These are phyloP conservation scores for Crocidura indochinensis DNA, from an alignment of 2,797 vertebrate species.

Conservation along the genomic window DNA sequence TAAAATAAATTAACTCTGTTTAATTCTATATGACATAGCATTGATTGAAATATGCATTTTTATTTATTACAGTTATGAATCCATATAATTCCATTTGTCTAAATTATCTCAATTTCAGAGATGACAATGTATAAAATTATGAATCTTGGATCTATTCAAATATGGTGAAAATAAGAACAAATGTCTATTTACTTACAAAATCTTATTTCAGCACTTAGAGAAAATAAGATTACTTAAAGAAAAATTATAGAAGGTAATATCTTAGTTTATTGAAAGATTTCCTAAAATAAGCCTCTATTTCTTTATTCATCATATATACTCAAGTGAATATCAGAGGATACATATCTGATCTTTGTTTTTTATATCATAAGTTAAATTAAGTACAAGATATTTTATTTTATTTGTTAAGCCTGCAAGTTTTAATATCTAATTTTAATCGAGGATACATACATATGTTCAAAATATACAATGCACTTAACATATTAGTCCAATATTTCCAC, in stretches of 20 bases:
- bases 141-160: slow-evolving; percentile 21
- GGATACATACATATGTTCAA: no score
- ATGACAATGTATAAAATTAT: slow-evolving; percentile 5
- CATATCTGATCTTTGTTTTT: neutral
- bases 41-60: neutral
- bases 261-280: slow-evolving; percentile 32
- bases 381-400: no score
- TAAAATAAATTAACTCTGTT: neutral
- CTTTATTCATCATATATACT: neutral
- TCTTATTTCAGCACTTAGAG: neutral
- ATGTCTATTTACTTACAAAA: slow-evolving; percentile 20
- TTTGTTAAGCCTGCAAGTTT: no score
- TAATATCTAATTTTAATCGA: no score
- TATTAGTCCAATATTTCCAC: no score
- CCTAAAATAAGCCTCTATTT: neutral
- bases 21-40: neutral
- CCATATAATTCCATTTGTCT: neutral
- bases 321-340: no score
- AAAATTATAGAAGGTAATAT: neutral
- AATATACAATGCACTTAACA: no score
- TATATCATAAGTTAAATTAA: neutral
- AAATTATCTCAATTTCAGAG: slow-evolving; percentile 14
- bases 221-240: slow-evolving; percentile 1
- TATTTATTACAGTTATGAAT: slow-evolving; percentile 42
- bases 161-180: slow-evolving; percentile 25